Evolutionary conservation across 2,113 vertebrate genomes (phyloP), one percentile per base, ranked within the genome.

Genomic region (Chaetorhynchus papuensis): DNA sequence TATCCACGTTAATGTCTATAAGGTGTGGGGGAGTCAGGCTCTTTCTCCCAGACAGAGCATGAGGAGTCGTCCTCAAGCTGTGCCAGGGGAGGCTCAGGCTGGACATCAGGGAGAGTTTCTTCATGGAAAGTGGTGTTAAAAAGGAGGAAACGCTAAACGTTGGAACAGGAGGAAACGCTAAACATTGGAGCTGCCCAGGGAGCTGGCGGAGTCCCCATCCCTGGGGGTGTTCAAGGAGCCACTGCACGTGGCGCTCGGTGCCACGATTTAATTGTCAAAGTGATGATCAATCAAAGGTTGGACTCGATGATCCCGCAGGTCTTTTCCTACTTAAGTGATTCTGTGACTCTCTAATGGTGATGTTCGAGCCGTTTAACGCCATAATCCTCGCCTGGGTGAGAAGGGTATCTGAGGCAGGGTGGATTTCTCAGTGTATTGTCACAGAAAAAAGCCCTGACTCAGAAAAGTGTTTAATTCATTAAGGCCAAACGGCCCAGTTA

Each of bases 1-100:
- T 64, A 8, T 17, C 54, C 42, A 1, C 18, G 4, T 27, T 42
- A 4, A 3, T 4, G 50, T 6, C 26, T 20, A 0, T 33, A 3
- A 72, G 42, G 66, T 15, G n/a, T n/a, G n/a, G 12, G 30, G 2
- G 16, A 21, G 27, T 64, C 57, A 3, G 35, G 57, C 26, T 57
- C 14, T 42, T 42, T 49, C 17, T 6, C 30, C 13, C 35, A 3
- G 10, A 3, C 28, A 28, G 57, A 33, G 11, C 18, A 1, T 18
- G n/a, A 26, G 45, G 53, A 23, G 15, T 24, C 15, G 8, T 6
- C 56, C 65, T 41, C 74, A n/a, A 10, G 37, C 47, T 30, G 28
- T 0, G 3, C 39, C n/a, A 11, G 13, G 16, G 13, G 42, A 64
- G 57, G 30, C 31, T 71, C 35, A 17, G 64, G 64, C n/a, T 24